Evolutionary conservation across 2,888 invertebrate species (phyloP), one percentile per base, ranked within the genome.

Genomic region (Dascillus cervinus): DNA sequence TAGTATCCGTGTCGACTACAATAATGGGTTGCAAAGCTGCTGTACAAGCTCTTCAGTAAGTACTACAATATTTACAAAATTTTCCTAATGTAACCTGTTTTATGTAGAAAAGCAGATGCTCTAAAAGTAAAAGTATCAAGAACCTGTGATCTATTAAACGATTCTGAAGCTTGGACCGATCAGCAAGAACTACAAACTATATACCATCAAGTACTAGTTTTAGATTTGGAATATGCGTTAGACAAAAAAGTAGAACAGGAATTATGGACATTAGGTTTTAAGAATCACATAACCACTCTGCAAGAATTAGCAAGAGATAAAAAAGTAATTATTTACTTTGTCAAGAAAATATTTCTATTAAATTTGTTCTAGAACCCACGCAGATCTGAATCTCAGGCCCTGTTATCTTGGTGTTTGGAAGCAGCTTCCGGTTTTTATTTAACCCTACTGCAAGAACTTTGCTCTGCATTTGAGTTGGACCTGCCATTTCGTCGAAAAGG

Each of bases 241-340:
- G 87, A 89, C 60, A 83, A 83, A 62, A 89, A 89, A 66, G 85
- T 88, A 14, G 90, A 90, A 58, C 88, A 87, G 57, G 89, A 89
- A 54, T 67, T 90, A 47, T 90, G 89, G 89, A 88, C 84, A 65
- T 72, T 83, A 50, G 86, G 86, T 28, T 89, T 90, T 66, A 88
- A 88, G 62, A 85, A 85, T 64, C 84, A 86, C 62, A 89, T 90
- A 60, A 82, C 80, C 31, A 73, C 75, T 2, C 62, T 89, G 36
- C 89, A 89, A 57, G 73, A 75, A 28, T 76, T 82, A 49, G 75
- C 81, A 9, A 83, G 84, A 55, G 86, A 88, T 54, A 82, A 81
- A 52, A 86, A 85, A 72, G 83, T 82, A 56, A n/a, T n/a, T n/a
- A n/a, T n/a, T n/a, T n/a, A n/a, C n/a, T 19, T 28, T 26, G 22